phyloP scores from a whole-genome alignment of 2,113 vertebrate genomes.

The Prunella fulvescens region DNA sequence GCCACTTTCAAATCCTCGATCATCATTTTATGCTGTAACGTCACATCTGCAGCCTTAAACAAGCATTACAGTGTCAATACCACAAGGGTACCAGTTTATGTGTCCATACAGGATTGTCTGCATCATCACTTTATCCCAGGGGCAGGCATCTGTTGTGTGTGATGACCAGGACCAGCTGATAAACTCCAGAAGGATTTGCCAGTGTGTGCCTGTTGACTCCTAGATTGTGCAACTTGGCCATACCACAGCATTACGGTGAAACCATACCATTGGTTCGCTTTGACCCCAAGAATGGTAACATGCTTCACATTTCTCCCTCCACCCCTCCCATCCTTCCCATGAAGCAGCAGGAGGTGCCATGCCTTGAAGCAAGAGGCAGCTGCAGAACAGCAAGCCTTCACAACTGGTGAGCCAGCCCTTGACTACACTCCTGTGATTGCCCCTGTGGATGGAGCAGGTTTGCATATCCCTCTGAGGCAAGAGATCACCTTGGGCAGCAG shows the following conservation, averaged over 20 bases:
- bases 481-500: not conserved
- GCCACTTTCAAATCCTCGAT: not conserved
- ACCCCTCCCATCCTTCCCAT: not conserved
- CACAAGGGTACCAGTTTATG: not conserved
- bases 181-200: not conserved
- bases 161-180: not conserved
- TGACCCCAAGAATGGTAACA: not conserved
- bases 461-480: not conserved
- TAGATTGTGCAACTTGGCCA: not conserved
- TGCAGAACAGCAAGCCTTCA: not conserved
- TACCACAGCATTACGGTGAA: not conserved
- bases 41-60: not conserved
- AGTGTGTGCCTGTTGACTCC: not conserved
- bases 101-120: not conserved
- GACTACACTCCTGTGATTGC: not conserved
- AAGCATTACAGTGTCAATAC: not conserved
- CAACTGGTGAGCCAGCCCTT: not conserved
- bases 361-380: not conserved
- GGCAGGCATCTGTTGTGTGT: not conserved
- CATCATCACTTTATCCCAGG: not conserved
- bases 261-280: not conserved
- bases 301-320: not conserved
- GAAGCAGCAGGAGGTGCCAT: not conserved
- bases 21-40: not conserved
- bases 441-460: not conserved